Conservation (phyloP, 2,888 invertebrate genomes). For the Parnassius orleans region DNA sequence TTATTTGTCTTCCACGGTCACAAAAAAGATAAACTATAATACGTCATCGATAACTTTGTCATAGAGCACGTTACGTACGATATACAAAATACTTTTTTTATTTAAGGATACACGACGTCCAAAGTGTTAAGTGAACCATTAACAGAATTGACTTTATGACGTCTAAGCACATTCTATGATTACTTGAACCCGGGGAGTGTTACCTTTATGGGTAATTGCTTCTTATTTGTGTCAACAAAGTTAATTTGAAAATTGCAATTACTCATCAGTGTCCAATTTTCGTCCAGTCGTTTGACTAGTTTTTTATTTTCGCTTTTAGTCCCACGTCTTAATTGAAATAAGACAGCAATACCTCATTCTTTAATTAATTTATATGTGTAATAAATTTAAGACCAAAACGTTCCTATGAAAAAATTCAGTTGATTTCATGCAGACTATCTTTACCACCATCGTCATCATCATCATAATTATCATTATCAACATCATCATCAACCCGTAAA, state of each 20-base stretch:
- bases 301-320: neutral
- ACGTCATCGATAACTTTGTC: no score
- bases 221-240: slow-evolving; percentile 26
- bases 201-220: slow-evolving; percentile 24
- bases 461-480: no score
- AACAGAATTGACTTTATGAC: slow-evolving; percentile 25
- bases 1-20: no score
- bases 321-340: neutral
- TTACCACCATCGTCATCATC: no score
- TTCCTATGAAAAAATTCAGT: no score
- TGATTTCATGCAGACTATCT: no score
- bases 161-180: slow-evolving; percentile 21
- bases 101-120: slow-evolving; percentile 2
- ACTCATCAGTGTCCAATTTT: slow-evolving; percentile 14
- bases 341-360: neutral
- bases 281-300: slow-evolving; percentile 4
- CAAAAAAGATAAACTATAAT: no score
- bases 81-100: neutral
- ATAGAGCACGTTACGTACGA: no score
- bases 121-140: slow-evolving; percentile 18
- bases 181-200: slow-evolving; percentile 20
- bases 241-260: slow-evolving; percentile 24
- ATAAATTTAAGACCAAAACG: no score
- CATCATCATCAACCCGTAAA: no score
- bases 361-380: no score